Percentiles rank a stretch among this genome's conserved stretches.
Evolutionary conservation across 1,140 invertebrate genomes (phyloP).

Genomic region (Drosophila persimilis): DNA sequence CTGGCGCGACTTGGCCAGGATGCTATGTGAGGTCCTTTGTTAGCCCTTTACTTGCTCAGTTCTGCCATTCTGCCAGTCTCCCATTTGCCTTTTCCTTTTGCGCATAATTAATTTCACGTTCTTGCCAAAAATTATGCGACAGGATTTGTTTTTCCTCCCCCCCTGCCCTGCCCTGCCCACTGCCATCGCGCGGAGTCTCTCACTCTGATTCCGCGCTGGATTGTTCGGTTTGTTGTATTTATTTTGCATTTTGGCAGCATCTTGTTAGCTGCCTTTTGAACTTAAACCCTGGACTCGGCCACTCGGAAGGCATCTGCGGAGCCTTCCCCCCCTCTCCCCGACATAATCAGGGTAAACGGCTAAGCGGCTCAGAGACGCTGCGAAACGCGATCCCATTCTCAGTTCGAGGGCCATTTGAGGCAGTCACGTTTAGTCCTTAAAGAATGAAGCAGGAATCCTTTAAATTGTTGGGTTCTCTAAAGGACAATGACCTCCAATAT

Average conservation of each 20-base stretch:
- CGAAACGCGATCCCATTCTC: neutral
- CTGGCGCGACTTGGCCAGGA: constrained; percentile 56
- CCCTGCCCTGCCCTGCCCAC: neutral
- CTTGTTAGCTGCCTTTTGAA: constrained; percentile 2
- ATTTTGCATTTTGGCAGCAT: constrained; percentile 38
- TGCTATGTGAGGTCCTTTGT: constrained; percentile 25
- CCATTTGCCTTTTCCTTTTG: constrained; percentile 47
- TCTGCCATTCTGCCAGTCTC: constrained; percentile 7
- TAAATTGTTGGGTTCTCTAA: neutral
- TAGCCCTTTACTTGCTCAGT: constrained; percentile 14
- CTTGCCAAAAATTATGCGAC: constrained; percentile 78
- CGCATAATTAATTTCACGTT: constrained; percentile 79
- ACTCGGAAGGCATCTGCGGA: constrained; percentile 12
- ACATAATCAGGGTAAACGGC: constrained; percentile 29
- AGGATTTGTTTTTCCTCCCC: constrained; percentile 44
- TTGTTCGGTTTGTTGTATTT: constrained; percentile 19
- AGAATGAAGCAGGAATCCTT: neutral
- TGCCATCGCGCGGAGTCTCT: constrained; percentile 4
- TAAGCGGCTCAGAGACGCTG: constrained; percentile 1
- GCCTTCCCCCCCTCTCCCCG: neutral
- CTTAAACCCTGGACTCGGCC: constrained; percentile 34
- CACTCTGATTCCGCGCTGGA: constrained; percentile 53
- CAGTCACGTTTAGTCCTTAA: neutral
- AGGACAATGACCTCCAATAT: neutral
- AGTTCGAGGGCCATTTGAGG: neutral